Evolutionary conservation across 2,888 invertebrate species (phyloP).

Genomic region (Macrostomum cliftonense): DNA sequence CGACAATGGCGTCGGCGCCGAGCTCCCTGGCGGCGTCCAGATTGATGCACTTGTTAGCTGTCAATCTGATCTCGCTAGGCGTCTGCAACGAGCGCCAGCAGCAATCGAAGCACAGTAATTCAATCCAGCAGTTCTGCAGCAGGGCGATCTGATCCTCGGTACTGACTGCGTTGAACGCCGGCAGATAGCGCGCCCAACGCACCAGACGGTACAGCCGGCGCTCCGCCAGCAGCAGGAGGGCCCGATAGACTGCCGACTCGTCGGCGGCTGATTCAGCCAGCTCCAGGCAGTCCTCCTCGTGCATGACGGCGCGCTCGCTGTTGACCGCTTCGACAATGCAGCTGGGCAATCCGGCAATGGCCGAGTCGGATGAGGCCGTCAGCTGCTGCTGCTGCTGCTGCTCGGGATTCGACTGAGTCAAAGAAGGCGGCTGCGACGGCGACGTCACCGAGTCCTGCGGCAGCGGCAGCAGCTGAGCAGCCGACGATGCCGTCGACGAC

Average conservation of each 20-base stretch:
- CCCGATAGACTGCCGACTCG: constrained; percentile 15
- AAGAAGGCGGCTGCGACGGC: too few relatives aligned
- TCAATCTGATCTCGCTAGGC: constrained; percentile 53
- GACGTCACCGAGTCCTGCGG: too few relatives aligned
- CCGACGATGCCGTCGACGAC: too few relatives aligned
- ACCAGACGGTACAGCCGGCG: constrained; percentile 87
- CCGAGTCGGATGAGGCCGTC: too few relatives aligned
- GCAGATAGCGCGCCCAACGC: constrained; percentile 91
- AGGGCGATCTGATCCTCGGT: constrained; percentile 93
- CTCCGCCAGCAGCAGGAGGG: constrained; percentile 49
- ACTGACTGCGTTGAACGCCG: constrained; percentile 82
- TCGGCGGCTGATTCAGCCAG: constrained; percentile 18
- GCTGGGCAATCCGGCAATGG: too few relatives aligned
- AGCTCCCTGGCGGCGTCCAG: constrained; percentile 44
- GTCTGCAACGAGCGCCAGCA: constrained; percentile 68
- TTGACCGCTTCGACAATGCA: neutral
- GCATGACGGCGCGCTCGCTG: constrained; percentile 22
- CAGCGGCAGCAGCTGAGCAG: too few relatives aligned
- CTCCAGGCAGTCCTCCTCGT: constrained; percentile 17
- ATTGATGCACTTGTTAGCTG: constrained; percentile 45
- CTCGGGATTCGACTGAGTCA: too few relatives aligned
- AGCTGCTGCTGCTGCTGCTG: too few relatives aligned
- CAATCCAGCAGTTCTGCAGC: constrained; percentile 88
- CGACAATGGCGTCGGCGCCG: constrained; percentile 64
- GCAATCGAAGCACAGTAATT: constrained; percentile 29